Evolutionary conservation across 2,113 vertebrate species (phyloP).

Genomic region (Cheilinus undulatus): DNA sequence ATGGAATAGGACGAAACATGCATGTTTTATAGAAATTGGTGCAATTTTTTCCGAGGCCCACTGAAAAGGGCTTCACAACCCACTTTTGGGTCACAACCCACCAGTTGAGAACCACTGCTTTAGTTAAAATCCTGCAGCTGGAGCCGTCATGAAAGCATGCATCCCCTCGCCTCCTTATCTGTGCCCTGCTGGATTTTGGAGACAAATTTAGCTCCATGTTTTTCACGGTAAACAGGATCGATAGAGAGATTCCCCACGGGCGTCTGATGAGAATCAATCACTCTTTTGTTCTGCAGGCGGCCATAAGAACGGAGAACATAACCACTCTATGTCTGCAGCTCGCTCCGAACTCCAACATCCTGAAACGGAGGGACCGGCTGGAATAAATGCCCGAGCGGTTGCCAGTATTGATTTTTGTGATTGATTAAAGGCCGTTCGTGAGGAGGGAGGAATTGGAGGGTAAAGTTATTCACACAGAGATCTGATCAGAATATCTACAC

Average conservation of each 20-base stretch:
- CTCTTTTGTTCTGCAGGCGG: conserved; percentile 23
- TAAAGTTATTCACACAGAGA: conserved; percentile 57
- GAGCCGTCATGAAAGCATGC: neutral
- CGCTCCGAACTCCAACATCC: conserved; percentile 41
- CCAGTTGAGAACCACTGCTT: no score
- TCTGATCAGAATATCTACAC: conserved; percentile 42
- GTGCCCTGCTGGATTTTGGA: neutral
- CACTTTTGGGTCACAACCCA: no score
- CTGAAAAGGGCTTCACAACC: no score
- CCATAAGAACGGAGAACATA: conserved; percentile 9
- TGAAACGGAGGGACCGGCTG: conserved; percentile 38
- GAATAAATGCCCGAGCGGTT: conserved; percentile 52
- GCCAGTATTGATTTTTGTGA: conserved; percentile 51
- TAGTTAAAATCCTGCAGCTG: neutral
- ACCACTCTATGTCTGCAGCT: conserved; percentile 29
- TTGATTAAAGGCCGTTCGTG: conserved; percentile 62
- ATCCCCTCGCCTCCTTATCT: neutral
- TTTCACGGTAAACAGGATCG: conserved; percentile 8
- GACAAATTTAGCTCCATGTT: neutral
- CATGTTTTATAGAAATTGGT: no score
- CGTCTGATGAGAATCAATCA: conserved; percentile 46
- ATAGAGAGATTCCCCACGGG: conserved; percentile 1
- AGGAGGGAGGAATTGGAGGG: conserved; percentile 27
- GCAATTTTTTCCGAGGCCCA: no score
- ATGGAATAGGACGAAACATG: no score